Conservation (phyloP, 1,140 invertebrate genomes). For the Marisa cornuarietis region DNA sequence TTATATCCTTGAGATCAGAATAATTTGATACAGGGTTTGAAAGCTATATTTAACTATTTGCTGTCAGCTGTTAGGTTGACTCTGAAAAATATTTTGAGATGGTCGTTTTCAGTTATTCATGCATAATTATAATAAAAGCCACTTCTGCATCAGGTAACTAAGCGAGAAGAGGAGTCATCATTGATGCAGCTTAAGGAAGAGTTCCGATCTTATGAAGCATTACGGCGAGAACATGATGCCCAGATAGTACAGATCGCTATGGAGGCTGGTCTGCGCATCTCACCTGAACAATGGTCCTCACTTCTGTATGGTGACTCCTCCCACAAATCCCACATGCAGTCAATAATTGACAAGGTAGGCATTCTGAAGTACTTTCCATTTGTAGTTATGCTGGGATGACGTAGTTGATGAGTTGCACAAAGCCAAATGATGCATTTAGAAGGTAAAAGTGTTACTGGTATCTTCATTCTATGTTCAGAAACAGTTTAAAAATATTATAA, state of each 20-base stretch:
- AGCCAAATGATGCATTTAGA: no score
- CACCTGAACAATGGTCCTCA: slow-evolving; percentile 98
- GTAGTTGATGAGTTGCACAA: no score
- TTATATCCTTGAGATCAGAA: no score
- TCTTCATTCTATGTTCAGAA: no score
- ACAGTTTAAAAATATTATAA: no score
- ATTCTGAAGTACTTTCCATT: no score
- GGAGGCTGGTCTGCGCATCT: slow-evolving; percentile 94
- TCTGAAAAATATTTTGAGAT: no score
- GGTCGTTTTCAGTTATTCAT: background rate
- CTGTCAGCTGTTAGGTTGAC: no score
- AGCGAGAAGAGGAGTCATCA: slow-evolving; percentile 96
- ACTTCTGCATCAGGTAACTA: slow-evolving; percentile 79
- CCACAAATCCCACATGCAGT: slow-evolving; percentile 99
- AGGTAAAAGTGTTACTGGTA: no score
- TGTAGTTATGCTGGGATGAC: no score
- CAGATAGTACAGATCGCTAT: slow-evolving; percentile 87
- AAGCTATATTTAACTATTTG: no score
- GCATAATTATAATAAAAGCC: slow-evolving; percentile 16
- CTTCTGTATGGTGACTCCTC: slow-evolving; percentile 93
- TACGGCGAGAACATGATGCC: slow-evolving; percentile 96
- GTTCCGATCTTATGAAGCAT: slow-evolving; percentile 91
- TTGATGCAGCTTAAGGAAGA: slow-evolving; percentile 99
- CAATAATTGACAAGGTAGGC: slow-evolving; percentile 82
- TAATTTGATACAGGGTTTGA: no score